Percentiles rank a stretch among this genome's conserved stretches.
phyloP scores from a whole-genome alignment of 92 coral and sea anemone genomes.

The Phymanthus crucifer region DNA sequence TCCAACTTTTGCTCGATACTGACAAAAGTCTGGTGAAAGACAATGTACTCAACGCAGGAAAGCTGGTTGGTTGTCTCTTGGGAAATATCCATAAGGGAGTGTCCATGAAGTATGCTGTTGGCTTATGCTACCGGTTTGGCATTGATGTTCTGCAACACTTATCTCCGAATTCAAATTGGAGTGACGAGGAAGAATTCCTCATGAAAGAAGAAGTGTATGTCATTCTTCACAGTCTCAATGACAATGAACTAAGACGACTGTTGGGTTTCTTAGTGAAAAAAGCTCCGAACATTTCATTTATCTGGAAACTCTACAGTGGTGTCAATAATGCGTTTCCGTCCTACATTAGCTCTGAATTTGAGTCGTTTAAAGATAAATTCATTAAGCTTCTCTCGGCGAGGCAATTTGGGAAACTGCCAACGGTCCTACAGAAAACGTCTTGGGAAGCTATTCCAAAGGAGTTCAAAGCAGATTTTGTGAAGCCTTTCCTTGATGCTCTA shows the following conservation, averaged over 20 bases:
- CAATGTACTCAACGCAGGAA: not conserved
- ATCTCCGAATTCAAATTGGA: not conserved
- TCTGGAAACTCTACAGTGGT: conserved; percentile 40
- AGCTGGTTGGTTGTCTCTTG: not conserved
- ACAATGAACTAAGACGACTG: not conserved
- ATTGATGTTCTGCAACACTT: not conserved
- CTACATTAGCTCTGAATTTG: not conserved
- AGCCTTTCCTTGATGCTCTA: conserved; percentile 34
- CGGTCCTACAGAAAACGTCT: conserved; percentile 30
- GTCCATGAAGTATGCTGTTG: not conserved
- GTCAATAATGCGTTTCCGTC: not conserved
- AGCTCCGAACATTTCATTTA: conserved; percentile 35
- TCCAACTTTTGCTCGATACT: not conserved
- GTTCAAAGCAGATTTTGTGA: conserved; percentile 34
- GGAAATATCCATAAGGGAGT: not conserved
- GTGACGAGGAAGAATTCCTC: not conserved
- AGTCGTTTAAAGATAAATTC: not conserved
- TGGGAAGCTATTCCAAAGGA: conserved; percentile 59
- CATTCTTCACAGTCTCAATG: not conserved
- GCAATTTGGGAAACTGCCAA: conserved; percentile 22
- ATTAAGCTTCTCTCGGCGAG: not conserved
- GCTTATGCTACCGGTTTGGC: not conserved
- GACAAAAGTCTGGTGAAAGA: not conserved
- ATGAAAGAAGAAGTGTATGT: not conserved
- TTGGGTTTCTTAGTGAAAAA: conserved; percentile 10